Conservation (phyloP, 2,797 vertebrate species). For the Acridotheres tristis region DNA sequence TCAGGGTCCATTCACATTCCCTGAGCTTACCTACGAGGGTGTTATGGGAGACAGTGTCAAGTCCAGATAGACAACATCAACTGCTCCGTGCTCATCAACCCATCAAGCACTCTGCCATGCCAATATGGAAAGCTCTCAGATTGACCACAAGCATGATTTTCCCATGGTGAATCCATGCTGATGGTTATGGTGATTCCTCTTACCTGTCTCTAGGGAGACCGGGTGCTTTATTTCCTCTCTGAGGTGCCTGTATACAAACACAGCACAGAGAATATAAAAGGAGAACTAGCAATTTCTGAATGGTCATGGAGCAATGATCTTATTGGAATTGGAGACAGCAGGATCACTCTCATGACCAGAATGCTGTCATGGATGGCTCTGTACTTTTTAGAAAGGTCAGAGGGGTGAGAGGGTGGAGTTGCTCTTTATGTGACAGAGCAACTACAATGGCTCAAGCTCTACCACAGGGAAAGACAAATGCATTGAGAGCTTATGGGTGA, state of each 20-base stretch:
- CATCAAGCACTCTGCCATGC: neutral
- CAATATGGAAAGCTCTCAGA: neutral
- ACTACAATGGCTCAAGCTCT: neutral
- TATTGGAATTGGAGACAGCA: neutral
- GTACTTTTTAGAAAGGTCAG: neutral
- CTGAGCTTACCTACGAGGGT: fast-evolving
- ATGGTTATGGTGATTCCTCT: neutral
- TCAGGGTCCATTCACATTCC: neutral
- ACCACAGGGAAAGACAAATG: fast-evolving
- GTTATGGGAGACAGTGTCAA: neutral
- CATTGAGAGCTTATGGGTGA: neutral
- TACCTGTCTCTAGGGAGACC: neutral
- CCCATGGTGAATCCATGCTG: fast-evolving
- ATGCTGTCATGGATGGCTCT: neutral
- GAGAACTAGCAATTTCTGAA: neutral
- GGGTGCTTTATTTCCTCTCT: neutral
- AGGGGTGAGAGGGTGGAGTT: fast-evolving
- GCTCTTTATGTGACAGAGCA: neutral
- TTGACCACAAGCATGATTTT: neutral
- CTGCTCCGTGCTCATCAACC: fast-evolving
- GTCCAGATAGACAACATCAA: neutral
- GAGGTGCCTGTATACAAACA: neutral
- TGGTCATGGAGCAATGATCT: neutral
- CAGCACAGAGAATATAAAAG: neutral
- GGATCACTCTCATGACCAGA: neutral